Percentiles rank a stretch among this genome's conserved stretches.
Conservation (phyloP, 2,888 invertebrate genomes). For the Tricholauxania praeusta region DNA sequence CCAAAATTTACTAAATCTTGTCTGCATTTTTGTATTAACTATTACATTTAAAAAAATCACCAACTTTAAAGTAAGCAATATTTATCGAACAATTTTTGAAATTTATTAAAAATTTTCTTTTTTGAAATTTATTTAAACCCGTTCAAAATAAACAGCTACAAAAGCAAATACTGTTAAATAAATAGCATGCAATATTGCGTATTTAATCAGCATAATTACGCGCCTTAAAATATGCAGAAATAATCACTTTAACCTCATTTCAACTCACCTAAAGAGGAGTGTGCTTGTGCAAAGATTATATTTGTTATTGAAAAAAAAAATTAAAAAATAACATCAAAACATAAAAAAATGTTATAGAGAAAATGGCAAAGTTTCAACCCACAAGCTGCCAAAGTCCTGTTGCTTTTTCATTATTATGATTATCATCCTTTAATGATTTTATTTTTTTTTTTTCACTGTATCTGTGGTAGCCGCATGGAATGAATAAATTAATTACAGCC, state of each 20-base stretch:
- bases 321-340: not conserved
- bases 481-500: conserved; percentile 17
- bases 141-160: not conserved
- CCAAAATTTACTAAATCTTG: no score
- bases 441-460: not conserved
- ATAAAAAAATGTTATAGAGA: not conserved
- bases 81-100: no score
- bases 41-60: no score
- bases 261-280: no score
- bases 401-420: conserved; percentile 22
- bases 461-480: not conserved
- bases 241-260: no score
- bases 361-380: no score
- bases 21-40: no score
- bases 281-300: no score
- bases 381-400: not conserved
- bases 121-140: not conserved
- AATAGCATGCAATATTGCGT: not conserved
- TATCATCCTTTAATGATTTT: conserved; percentile 8
- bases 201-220: conserved; percentile 23
- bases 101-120: no score
- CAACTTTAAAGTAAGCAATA: no score
- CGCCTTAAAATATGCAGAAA: conserved; percentile 19
- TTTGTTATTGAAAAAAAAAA: no score
- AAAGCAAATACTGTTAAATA: not conserved